Percentiles rank a stretch among this genome's conserved stretches.
These are phyloP conservation scores for Pyrocoelia pectoralis DNA, from an alignment of 2,888 invertebrate genomes.

Conservation along the genomic window DNA sequence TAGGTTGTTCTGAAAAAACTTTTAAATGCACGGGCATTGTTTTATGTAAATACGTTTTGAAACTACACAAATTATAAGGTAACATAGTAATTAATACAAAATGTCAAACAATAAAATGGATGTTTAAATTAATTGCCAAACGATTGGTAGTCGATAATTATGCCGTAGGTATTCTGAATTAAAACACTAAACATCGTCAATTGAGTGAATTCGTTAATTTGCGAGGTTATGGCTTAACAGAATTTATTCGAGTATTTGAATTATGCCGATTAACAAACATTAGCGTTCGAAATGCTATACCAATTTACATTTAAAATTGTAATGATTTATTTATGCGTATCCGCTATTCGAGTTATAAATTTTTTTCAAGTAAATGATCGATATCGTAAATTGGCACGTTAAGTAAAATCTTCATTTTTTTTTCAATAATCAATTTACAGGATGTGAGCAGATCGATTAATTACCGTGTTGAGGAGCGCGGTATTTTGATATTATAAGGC, in stretches of 20 bases:
- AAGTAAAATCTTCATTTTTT: conserved; percentile 10
- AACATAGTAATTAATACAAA: not conserved
- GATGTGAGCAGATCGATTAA: conserved; percentile 48
- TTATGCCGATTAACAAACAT: not conserved
- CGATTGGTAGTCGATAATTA: conserved; percentile 10
- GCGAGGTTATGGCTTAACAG: not conserved
- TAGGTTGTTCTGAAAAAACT: too few relatives aligned
- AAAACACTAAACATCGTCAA: not conserved
- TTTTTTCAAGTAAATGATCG: not conserved
- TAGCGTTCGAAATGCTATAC: not conserved
- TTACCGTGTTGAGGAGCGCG: conserved; percentile 49
- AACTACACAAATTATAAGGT: too few relatives aligned
- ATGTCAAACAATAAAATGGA: not conserved
- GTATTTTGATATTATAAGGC: conserved; percentile 56
- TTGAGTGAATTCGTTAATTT: conserved; percentile 5
- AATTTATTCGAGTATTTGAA: conserved; percentile 1
- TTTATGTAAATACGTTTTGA: too few relatives aligned
- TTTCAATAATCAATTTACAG: conserved; percentile 21
- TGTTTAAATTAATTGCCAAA: conserved; percentile 6
- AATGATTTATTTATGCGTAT: not conserved
- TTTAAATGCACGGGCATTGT: too few relatives aligned
- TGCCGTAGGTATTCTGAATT: not conserved
- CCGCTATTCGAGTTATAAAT: not conserved
- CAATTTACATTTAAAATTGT: not conserved
- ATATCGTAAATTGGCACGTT: conserved; percentile 13